Base-by-base conservation (phyloP, 2,113 vertebrate genomes). In the Tichodroma muraria region DNA sequence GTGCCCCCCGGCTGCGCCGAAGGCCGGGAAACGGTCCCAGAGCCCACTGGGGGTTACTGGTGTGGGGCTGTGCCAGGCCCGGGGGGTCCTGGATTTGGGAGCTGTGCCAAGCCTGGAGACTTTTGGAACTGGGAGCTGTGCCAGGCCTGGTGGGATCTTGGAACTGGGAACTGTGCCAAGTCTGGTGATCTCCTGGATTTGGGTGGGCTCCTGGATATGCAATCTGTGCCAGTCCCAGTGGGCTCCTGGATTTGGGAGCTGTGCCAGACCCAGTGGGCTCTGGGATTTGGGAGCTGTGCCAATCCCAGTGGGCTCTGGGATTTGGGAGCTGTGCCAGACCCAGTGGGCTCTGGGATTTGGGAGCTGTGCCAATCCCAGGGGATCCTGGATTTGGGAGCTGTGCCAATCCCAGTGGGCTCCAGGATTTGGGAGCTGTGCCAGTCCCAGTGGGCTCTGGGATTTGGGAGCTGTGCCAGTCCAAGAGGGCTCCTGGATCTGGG, bases 21-120 rank as follows among this genome's bases (percentile, higher is more conserved):
- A n/a, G 5, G 0, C 37, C 0, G 5, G 40, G 37, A 50, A 71
- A 16, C 0, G 0, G 10, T 4, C 23, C 65, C 69, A 21, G 31
- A 20, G 1, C 9, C 22, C 22, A 5, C 33, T 0, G 11, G 17
- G 37, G 4, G 31, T 5, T 4, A 17, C 21, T 2, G 17, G 38
- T 2, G 38, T 5, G 49, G 33, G 45, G n/a, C 33, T 40, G 40
- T 14, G 79, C 44, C 44, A 15, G 13, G 2, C 14, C 22, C 4
- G 24, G 15, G 6, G 23, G 35, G 37, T 35, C 14, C 3, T 11
- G 45, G 24, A 33, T 21, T 11, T 59, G 56, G n/a, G 56, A 23
- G 9, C 13, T 49, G 44, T 49, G 44, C 44, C 42, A 66, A 2
- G 1, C 23, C 33, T 6, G 13, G 13, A 25, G 18, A 17, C 0